A percentile compares a stretch with the other conserved stretches of the same genome.
Conservation (phyloP, 2,888 invertebrate species). For the Drosophila ezoana region DNA sequence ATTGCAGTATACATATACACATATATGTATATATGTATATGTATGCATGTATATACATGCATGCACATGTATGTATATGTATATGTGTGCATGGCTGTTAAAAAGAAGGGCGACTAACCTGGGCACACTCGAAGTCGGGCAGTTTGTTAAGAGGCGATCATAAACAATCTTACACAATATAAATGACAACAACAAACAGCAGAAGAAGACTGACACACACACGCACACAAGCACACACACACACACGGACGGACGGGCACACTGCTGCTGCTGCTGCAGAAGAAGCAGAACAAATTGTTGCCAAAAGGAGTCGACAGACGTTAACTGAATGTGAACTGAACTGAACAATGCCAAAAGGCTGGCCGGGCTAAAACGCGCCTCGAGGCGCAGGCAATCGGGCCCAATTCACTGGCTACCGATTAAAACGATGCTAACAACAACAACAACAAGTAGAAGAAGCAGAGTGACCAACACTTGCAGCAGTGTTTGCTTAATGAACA, state of each 20-base stretch:
- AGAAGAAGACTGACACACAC: neutral
- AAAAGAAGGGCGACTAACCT: slow-evolving; percentile 22
- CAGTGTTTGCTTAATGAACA: slow-evolving; percentile 74
- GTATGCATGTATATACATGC: neutral
- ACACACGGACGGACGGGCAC: neutral
- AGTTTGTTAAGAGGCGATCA: slow-evolving; percentile 31
- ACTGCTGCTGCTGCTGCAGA: neutral
- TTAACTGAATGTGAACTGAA: slow-evolving; percentile 17
- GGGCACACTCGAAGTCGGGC: slow-evolving; percentile 30
- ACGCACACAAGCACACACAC: neutral
- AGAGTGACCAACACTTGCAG: slow-evolving; percentile 52
- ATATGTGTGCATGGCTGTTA: slow-evolving; percentile 5
- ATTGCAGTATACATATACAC: slow-evolving; percentile 53
- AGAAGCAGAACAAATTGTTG: slow-evolving; percentile 55
- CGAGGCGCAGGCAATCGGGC: slow-evolving; percentile 5
- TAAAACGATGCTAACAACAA: slow-evolving; percentile 54
- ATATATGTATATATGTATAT: neutral
- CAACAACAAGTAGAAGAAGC: slow-evolving; percentile 28
- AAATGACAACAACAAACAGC: slow-evolving; percentile 48
- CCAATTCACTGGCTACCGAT: slow-evolving; percentile 62
- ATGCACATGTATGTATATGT: neutral
- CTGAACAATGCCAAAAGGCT: slow-evolving; percentile 47
- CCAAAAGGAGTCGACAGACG: slow-evolving; percentile 51
- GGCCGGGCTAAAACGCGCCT: slow-evolving; percentile 6
- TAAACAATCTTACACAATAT: slow-evolving; percentile 43